Evolutionary conservation across 2,797 vertebrate species (phyloP).

Genomic region (Hylomyscus alleni): DNA sequence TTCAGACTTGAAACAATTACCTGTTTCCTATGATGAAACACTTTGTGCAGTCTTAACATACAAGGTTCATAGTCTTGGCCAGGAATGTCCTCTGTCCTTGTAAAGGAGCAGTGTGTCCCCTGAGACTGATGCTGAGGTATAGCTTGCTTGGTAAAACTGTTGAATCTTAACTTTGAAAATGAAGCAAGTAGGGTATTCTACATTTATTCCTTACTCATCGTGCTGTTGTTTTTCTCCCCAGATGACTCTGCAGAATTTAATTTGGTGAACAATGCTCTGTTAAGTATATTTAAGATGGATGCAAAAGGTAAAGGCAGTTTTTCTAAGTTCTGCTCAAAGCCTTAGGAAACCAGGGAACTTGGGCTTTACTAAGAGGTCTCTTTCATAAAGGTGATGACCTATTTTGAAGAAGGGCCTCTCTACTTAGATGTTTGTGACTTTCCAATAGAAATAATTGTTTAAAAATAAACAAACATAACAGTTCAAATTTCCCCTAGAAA

Average conservation of each 20-base stretch:
- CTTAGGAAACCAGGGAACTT: conserved; percentile 27
- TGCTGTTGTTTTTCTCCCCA: conserved; percentile 83
- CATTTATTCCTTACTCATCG: conserved; percentile 33
- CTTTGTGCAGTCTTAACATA: background rate
- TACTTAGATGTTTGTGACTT: conserved; percentile 17
- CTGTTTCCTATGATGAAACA: background rate
- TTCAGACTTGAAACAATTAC: background rate
- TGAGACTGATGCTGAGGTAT: background rate
- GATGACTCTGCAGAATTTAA: conserved; percentile 99
- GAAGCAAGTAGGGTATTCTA: background rate
- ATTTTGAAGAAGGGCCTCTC: background rate
- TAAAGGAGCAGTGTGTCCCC: conserved; percentile 9
- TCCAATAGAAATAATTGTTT: conserved; percentile 53
- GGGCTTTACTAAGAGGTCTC: background rate
- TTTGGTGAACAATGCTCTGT: conserved; percentile 96
- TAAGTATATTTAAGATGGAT: conserved; percentile 99
- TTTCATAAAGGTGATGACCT: conserved; percentile 52
- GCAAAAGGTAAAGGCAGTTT: conserved; percentile 93
- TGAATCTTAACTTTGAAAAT: conserved; percentile 63
- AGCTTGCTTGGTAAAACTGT: conserved; percentile 31
- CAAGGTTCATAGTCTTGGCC: background rate
- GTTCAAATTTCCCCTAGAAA: conserved; percentile 45
- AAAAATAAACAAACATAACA: background rate
- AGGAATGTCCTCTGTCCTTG: background rate
- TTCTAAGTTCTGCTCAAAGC: conserved; percentile 33